Base-by-base conservation (phyloP, 2,888 invertebrate genomes). In the Drosophila eohydei region DNA sequence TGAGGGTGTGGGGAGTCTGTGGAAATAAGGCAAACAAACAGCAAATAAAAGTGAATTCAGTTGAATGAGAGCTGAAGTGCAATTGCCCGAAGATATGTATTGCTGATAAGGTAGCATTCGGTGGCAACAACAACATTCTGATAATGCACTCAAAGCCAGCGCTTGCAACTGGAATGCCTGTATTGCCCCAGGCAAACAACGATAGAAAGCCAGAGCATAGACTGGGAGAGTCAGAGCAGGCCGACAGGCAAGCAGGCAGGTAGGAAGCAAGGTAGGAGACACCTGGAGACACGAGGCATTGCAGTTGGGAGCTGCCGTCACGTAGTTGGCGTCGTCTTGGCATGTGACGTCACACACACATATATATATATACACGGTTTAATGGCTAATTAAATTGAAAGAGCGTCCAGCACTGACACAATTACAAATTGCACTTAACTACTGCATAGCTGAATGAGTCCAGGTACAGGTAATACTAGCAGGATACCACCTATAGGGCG, bases 381-480 rank as follows among this genome's bases (percentile, higher is more conserved):
- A 88, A 88, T 85, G 78, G 87, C 84, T 85, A 85, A 85, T 85
- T 85, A 85, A 85, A 85, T 88, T 88, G 84, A 76, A 81, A 85
- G 78, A 85, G 71, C 65, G 52, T 70, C 66, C 77, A 63, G 63
- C 73, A 73, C 74, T 88, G 88, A 88, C 87, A 88, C 88, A 88
- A 85, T 88, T 88, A 85, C 88, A 85, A 85, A 85, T 88, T 88
- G 88, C 87, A 83, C 71, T 88, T 85, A 88, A 85, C 80, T 82
- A 77, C 74, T 73, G 73, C 77, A 75, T 69, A 67, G 71, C 71
- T 72, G 64, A 61, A 54, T 56, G 54, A 34, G 36, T 41, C 58
- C 54, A 30, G 40, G 28, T 28, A 46, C 36, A 64, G 57, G 50
- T 50, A 40, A 32, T 43, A 41, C 16, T 40, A 40, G 48, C 30